These are phyloP conservation scores for Pituophis catenifer DNA, from an alignment of 2,113 vertebrate genomes.

Conservation along the genomic window DNA sequence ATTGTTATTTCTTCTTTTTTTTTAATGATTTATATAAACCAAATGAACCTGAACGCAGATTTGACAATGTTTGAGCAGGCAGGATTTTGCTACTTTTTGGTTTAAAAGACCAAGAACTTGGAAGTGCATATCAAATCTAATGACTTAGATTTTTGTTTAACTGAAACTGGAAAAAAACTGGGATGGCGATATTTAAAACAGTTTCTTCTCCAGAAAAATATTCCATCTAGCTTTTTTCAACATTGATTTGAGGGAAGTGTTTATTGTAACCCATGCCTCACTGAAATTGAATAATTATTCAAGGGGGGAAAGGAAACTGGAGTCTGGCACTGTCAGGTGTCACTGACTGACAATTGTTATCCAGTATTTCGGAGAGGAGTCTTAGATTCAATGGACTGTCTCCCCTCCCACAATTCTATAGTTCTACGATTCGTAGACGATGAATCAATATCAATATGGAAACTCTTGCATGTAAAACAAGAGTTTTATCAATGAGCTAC, in stretches of 20 bases:
- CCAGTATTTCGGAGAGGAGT: background rate
- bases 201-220: background rate
- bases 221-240: background rate
- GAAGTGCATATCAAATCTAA: background rate
- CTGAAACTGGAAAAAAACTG: background rate
- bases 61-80: background rate
- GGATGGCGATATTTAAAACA: background rate
- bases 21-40: slow-evolving; percentile 9
- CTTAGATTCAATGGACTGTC: background rate
- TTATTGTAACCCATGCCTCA: background rate
- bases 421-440: background rate
- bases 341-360: background rate
- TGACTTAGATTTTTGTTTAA: background rate
- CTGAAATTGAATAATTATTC: background rate
- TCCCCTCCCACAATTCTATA: background rate
- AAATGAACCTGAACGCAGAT: slow-evolving; percentile 9
- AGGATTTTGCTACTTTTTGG: background rate
- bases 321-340: background rate
- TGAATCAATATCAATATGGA: background rate
- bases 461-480: background rate
- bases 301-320: background rate
- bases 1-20: slow-evolving; percentile 46
- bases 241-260: background rate
- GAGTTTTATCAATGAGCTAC: background rate
- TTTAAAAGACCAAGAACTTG: background rate